phyloP scores from a whole-genome alignment of 2,888 invertebrate species.

The Drosophila meridiana region DNA sequence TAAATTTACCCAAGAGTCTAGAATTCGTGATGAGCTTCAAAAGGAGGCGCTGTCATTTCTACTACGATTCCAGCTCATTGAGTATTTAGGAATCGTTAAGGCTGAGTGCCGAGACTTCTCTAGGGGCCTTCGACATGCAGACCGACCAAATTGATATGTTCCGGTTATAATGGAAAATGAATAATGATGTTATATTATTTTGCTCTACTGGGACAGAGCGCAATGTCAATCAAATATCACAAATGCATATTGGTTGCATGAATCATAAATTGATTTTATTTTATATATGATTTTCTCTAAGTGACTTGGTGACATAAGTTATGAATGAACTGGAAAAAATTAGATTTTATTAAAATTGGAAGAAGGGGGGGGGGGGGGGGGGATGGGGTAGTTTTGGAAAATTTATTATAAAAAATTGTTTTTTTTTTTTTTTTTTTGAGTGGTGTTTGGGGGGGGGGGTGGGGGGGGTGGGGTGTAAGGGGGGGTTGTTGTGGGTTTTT shows the following conservation, averaged over 20 bases:
- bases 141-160: background rate
- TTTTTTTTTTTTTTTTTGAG: too few relatives aligned
- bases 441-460: too few relatives aligned
- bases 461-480: too few relatives aligned
- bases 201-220: background rate
- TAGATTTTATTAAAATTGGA: too few relatives aligned
- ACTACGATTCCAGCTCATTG: conserved; percentile 1
- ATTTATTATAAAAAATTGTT: too few relatives aligned
- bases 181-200: background rate
- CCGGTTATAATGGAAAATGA: too few relatives aligned
- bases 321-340: too few relatives aligned
- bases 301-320: background rate
- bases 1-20: conserved; percentile 36
- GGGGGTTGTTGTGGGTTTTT: too few relatives aligned
- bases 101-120: background rate
- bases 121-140: background rate
- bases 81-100: background rate
- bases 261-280: too few relatives aligned
- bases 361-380: too few relatives aligned
- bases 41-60: background rate
- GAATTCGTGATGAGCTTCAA: conserved; percentile 32
- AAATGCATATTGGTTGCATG: background rate
- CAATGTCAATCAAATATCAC: background rate
- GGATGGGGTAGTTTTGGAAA: too few relatives aligned
- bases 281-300: background rate